Evolutionary conservation across 2,113 vertebrate genomes (phyloP).

Genomic region (Pholis gunnellus): DNA sequence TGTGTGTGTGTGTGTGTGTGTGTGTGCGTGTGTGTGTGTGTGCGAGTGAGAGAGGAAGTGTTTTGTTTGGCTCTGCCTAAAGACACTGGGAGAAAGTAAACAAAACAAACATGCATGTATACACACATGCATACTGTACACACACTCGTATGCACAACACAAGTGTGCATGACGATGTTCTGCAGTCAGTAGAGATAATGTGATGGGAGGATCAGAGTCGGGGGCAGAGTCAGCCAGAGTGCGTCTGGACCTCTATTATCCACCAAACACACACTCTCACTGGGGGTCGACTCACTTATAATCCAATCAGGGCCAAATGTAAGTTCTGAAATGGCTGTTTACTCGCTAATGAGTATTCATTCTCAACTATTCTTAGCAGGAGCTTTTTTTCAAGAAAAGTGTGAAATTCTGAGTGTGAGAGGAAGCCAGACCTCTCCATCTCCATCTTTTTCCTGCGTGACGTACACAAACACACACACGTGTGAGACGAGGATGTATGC

Average conservation of each 20-base stretch:
- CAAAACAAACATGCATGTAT: slow-evolving; percentile 44
- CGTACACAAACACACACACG: neutral
- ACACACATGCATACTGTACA: slow-evolving; percentile 14
- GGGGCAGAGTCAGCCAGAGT: slow-evolving; percentile 21
- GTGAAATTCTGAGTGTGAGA: neutral
- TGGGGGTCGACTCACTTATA: neutral
- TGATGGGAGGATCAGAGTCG: slow-evolving; percentile 29
- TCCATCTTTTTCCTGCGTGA: neutral
- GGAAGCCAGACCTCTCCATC: neutral
- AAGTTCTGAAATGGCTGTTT: neutral
- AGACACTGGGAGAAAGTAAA: slow-evolving; percentile 61
- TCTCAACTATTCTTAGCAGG: neutral
- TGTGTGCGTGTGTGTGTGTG: neutral
- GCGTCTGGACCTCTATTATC: slow-evolving; percentile 14
- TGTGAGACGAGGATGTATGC: neutral
- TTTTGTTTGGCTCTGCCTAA: slow-evolving; percentile 58
- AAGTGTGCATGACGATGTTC: slow-evolving; percentile 4
- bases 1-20: slow-evolving; percentile 31
- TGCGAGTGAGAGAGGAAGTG: slow-evolving; percentile 51
- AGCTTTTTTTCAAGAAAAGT: neutral
- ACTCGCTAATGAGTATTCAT: neutral
- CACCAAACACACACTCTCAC: neutral
- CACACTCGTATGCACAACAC: slow-evolving; percentile 20
- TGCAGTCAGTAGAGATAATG: slow-evolving; percentile 43
- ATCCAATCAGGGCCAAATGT: slow-evolving; percentile 15